Evolutionary conservation across 2,888 invertebrate genomes (phyloP), one percentile per base, ranked within the genome.

Genomic region (Drosophila stalkeri): DNA sequence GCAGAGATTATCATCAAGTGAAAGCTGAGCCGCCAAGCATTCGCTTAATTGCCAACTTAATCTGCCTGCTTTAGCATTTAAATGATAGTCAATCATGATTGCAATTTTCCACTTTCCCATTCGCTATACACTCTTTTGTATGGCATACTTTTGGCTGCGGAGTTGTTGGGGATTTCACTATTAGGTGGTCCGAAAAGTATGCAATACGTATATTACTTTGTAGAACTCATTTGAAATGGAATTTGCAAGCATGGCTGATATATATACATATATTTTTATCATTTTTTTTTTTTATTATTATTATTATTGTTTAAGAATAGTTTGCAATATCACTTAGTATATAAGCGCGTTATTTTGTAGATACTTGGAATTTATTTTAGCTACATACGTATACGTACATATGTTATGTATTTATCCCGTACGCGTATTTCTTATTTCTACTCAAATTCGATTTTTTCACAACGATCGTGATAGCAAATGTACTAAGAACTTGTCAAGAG

Each of bases 1-100:
- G 90, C 90, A 37, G 92, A 92, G 82, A 91, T 92, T 59, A 91
- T 92, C 56, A 55, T 77, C 20, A 62, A 67, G 31, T 77, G 57
- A 77, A 27, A 16, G 14, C 20, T 1, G 35, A 43, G 33, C 33
- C 35, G 18, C 35, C 37, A n/a, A 23, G 16, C 37, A 7, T 37
- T 27, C 44, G 23, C 35, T 27, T 18, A 20, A 2, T 44, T 52
- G 46, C 69, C 63, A 68, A 35, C 23, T 37, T 47, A 51, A 31
- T 74, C 37, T 62, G 57, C 64, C 64, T 51, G 37, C 51, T 20
- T 16, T 37, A 57, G 56, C 35, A 65, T 63, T 64, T 69, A 46
- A 55, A 56, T 35, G 33, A 39, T 18, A 43, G 41, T 12, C 39
- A 18, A 33, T 20, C 46, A 16, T 39, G 51, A 33, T 23, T 31